phyloP scores from a whole-genome alignment of 2,113 vertebrate genomes.

The Ceyx margarethae region DNA sequence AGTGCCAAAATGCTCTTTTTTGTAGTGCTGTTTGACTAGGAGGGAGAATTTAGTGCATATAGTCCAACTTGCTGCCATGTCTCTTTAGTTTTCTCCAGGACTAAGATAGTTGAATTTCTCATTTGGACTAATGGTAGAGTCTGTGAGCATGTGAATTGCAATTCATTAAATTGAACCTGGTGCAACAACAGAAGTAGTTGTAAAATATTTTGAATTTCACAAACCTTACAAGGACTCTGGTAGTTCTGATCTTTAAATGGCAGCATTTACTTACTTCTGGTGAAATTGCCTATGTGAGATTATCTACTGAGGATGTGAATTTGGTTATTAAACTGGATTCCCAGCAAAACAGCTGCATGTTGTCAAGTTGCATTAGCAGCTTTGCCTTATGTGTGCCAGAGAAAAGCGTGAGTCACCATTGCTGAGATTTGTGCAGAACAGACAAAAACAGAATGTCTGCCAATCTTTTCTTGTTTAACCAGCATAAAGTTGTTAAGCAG shows the following conservation, averaged over 20 bases:
- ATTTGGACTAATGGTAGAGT: neutral
- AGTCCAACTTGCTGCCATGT: neutral
- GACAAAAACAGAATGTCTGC: neutral
- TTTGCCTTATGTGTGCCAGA: neutral
- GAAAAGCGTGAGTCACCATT: neutral
- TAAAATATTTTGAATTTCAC: neutral
- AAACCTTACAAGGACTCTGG: neutral
- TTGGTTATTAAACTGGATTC: neutral
- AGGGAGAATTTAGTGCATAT: neutral
- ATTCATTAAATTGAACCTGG: neutral
- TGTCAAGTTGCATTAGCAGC: neutral
- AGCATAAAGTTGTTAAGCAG: neutral
- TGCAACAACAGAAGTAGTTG: neutral
- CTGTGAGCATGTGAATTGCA: neutral
- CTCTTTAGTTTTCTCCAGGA: neutral
- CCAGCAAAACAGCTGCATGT: neutral
- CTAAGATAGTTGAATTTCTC: neutral
- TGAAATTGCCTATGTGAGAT: neutral
- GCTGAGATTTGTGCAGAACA: neutral
- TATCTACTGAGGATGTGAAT: neutral
- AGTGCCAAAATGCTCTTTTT: neutral
- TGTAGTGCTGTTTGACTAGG: neutral
- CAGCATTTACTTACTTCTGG: neutral
- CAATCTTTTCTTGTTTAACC: neutral
- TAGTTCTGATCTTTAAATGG: neutral